Evolutionary conservation across 2,113 vertebrate genomes (phyloP).

Genomic region (Cochlearius cochlearius): DNA sequence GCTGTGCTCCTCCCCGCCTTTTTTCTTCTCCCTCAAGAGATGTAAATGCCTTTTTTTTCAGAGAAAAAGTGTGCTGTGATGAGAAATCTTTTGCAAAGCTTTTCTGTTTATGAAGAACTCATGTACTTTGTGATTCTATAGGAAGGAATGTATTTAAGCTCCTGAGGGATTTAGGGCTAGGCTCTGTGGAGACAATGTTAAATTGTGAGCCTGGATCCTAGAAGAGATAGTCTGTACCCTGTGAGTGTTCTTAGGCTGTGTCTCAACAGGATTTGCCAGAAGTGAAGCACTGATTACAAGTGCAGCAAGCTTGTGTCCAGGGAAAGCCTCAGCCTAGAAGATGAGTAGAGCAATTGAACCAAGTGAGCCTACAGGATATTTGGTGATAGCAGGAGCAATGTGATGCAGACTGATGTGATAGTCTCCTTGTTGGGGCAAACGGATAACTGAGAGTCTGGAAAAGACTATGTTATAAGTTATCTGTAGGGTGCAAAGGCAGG

Average conservation of each 20-base stretch:
- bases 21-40: not conserved
- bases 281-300: not conserved
- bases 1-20: not conserved
- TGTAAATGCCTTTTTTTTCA: not conserved
- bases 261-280: not conserved
- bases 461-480: not conserved
- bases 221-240: not conserved
- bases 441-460: not conserved
- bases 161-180: not conserved
- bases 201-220: not conserved
- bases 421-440: not conserved
- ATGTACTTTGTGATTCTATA: not conserved
- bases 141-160: not conserved
- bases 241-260: not conserved
- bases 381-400: not conserved
- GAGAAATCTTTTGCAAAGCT: not conserved
- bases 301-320: not conserved
- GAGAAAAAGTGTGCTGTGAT: not conserved
- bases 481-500: not conserved
- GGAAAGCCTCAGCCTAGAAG: not conserved
- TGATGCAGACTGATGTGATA: not conserved
- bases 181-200: not conserved
- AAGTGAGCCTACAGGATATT: not conserved
- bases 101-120: not conserved
- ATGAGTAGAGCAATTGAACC: not conserved